phyloP scores from a whole-genome alignment of 2,888 invertebrate genomes.

The Melangyna quadrimaculata region DNA sequence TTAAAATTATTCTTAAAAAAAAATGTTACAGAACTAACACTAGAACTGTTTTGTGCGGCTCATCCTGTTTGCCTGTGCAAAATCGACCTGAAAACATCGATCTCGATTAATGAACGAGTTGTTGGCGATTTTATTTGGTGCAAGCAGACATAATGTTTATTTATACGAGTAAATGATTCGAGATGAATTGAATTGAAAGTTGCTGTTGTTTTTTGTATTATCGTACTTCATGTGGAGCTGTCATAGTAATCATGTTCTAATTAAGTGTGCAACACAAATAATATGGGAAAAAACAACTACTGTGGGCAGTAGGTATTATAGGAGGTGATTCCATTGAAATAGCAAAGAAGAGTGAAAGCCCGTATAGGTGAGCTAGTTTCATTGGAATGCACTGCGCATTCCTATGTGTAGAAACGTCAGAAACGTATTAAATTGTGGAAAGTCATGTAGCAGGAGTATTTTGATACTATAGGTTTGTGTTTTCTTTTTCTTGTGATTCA shows the following conservation, averaged over 20 bases:
- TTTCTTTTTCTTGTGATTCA: not conserved
- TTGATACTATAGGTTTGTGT: not conserved
- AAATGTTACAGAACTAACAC: not conserved
- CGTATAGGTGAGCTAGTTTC: not conserved
- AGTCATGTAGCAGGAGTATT: not conserved
- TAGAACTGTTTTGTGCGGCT: not conserved
- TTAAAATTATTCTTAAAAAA: not conserved
- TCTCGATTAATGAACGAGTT: slow-evolving; percentile 52
- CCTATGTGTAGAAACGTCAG: not conserved
- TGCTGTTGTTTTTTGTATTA: not conserved
- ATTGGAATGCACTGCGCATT: not conserved
- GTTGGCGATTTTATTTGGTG: slow-evolving; percentile 60
- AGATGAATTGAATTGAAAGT: slow-evolving; percentile 45
- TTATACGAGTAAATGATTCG: slow-evolving; percentile 7
- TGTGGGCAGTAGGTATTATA: not conserved
- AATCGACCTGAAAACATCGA: slow-evolving; percentile 65
- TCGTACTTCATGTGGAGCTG: slow-evolving; percentile 31
- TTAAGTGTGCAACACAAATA: slow-evolving; percentile 23
- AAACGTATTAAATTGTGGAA: not conserved
- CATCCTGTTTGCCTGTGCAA: slow-evolving; percentile 62
- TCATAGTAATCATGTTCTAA: slow-evolving; percentile 59
- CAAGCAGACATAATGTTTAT: slow-evolving; percentile 65
- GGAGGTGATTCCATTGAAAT: not conserved
- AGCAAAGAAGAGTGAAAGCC: not conserved
- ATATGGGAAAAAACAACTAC: not conserved